These are phyloP conservation scores for Esox lucius DNA, from an alignment of 2,797 vertebrate genomes.

Conservation along the genomic window DNA sequence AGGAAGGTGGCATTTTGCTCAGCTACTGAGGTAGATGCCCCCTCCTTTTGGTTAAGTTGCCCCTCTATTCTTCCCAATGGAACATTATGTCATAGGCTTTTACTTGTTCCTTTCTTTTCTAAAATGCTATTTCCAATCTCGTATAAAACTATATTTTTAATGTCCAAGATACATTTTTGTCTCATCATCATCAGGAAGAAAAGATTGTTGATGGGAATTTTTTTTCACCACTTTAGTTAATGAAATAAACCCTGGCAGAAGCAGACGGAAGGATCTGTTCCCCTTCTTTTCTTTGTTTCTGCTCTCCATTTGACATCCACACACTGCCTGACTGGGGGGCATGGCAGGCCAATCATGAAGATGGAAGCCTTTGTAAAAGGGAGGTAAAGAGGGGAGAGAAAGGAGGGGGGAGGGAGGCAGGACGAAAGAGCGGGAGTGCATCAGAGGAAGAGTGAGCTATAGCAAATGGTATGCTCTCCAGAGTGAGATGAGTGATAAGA, in stretches of 20 bases:
- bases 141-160: no score
- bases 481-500: constrained; percentile 49
- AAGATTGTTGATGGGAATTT: no score
- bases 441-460: constrained; percentile 33
- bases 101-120: no score
- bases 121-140: no score
- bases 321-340: constrained; percentile 10
- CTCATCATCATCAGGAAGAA: no score
- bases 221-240: no score
- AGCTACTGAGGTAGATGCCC: no score
- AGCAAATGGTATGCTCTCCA: constrained; percentile 46
- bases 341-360: constrained; percentile 25
- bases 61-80: no score
- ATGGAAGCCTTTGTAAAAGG: constrained; percentile 20
- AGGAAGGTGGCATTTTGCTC: no score
- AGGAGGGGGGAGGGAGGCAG: constrained; percentile 23
- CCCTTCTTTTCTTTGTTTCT: constrained; percentile 7
- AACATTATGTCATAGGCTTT: no score
- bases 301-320: constrained; percentile 13
- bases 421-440: background rate
- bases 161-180: no score
- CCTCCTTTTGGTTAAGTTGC: no score
- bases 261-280: constrained; percentile 8
- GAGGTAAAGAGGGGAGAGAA: constrained; percentile 9
- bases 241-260: background rate